A percentile compares a stretch with the other conserved stretches of the same genome.
Evolutionary conservation across 2,888 invertebrate species (phyloP).

Genomic region (Drosophila aldrichi): DNA sequence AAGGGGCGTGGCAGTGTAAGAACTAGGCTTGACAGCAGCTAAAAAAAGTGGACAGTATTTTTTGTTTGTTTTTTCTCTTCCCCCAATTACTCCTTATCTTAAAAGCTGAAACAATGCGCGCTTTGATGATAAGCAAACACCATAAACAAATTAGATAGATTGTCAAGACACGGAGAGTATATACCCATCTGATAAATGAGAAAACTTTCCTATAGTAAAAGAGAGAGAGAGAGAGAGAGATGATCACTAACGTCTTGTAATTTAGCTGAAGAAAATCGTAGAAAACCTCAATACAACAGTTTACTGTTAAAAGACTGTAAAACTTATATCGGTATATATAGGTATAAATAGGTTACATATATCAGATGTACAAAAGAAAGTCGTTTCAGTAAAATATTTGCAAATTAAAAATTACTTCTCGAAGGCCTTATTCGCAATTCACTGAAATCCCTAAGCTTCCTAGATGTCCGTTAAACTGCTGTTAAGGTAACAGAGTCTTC

Average conservation of each 20-base stretch:
- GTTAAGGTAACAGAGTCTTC: neutral
- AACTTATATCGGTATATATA: no score
- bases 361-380: neutral
- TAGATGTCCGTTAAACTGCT: neutral
- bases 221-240: no score
- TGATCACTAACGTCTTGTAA: neutral
- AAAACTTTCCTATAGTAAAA: slow-evolving; percentile 3
- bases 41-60: slow-evolving; percentile 2
- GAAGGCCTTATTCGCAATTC: neutral
- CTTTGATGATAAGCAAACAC: slow-evolving; percentile 19
- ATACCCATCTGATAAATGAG: neutral
- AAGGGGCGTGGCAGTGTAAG: neutral
- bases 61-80: neutral
- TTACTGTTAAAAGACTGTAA: neutral
- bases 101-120: slow-evolving; percentile 9
- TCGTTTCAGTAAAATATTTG: neutral
- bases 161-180: neutral
- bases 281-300: neutral
- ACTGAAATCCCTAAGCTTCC: neutral
- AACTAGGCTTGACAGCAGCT: neutral
- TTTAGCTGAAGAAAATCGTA: neutral
- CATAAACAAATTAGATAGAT: slow-evolving; percentile 18
- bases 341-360: neutral
- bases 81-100: slow-evolving; percentile 4
- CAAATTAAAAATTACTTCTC: neutral